A percentile compares a stretch with the other conserved stretches of the same genome.
These are phyloP conservation scores for Rhingia campestris DNA, from an alignment of 2,888 invertebrate genomes.

Conservation along the genomic window DNA sequence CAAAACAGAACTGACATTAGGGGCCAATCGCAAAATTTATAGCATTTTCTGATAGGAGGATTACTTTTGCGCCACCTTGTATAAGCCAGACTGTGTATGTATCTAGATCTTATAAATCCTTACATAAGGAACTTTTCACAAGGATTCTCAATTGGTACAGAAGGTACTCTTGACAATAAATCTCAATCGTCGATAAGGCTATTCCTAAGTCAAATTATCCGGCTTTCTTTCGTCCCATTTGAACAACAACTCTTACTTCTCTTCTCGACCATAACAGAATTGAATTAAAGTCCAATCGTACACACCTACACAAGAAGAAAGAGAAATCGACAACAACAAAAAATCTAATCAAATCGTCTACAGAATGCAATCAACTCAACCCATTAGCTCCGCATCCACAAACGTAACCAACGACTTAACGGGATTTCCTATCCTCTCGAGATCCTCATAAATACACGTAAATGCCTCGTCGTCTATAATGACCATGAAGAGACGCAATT, in stretches of 20 bases:
- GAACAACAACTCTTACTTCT: background rate
- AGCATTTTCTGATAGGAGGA: too few relatives aligned
- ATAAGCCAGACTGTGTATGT: too few relatives aligned
- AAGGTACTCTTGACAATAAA: too few relatives aligned
- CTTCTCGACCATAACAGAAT: background rate
- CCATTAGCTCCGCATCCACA: constrained; percentile 32
- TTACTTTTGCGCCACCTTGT: too few relatives aligned
- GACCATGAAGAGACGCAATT: constrained; percentile 70
- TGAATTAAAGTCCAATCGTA: constrained; percentile 17
- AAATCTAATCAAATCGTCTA: constrained; percentile 43
- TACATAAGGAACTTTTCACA: too few relatives aligned
- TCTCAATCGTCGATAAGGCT: too few relatives aligned
- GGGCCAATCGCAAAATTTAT: too few relatives aligned
- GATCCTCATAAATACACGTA: constrained; percentile 52
- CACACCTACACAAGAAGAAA: background rate
- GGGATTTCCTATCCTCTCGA: constrained; percentile 35
- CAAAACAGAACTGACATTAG: too few relatives aligned
- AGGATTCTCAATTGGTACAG: too few relatives aligned
- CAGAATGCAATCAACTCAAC: constrained; percentile 46
- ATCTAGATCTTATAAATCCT: too few relatives aligned
- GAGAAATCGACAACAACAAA: background rate
- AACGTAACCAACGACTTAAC: constrained; percentile 18
- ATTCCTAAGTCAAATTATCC: too few relatives aligned
- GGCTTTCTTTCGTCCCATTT: too few relatives aligned
- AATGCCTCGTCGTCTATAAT: constrained; percentile 57